Conservation (phyloP, 2,888 invertebrate species). For the Arctia plantaginis region DNA sequence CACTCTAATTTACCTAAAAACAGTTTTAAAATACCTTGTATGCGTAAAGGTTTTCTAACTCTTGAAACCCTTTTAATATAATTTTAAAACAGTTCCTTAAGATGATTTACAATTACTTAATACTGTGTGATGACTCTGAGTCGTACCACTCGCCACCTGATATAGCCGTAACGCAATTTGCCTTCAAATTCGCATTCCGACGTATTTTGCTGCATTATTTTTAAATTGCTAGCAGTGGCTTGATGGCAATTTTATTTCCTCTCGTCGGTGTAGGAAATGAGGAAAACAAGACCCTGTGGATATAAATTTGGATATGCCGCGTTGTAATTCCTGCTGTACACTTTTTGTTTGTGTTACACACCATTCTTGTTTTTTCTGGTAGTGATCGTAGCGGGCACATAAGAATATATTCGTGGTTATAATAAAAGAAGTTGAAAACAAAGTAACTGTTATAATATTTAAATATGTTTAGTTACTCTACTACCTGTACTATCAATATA, state of each 20-base stretch:
- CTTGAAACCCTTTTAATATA: not conserved
- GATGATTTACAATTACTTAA: slow-evolving; percentile 1
- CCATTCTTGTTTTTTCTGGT: slow-evolving; percentile 54
- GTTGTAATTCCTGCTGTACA: slow-evolving; percentile 48
- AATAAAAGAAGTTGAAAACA: too few relatives aligned
- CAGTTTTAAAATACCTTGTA: not conserved
- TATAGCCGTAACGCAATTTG: slow-evolving; percentile 70
- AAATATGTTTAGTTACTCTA: too few relatives aligned
- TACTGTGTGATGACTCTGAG: slow-evolving; percentile 8
- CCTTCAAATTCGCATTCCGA: slow-evolving; percentile 72
- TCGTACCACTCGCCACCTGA: slow-evolving; percentile 60
- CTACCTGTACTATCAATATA: not conserved
- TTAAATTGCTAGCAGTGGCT: slow-evolving; percentile 80
- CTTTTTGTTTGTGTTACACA: slow-evolving; percentile 46
- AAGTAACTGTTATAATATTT: too few relatives aligned
- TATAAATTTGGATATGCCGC: slow-evolving; percentile 69
- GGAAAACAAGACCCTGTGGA: slow-evolving; percentile 74
- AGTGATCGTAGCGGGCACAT: slow-evolving; percentile 25
- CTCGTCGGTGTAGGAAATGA: slow-evolving; percentile 75
- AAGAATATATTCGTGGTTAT: not conserved
- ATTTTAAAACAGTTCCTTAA: not conserved
- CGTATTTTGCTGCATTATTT: slow-evolving; percentile 82
- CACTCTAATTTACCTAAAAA: too few relatives aligned
- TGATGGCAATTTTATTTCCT: slow-evolving; percentile 84
- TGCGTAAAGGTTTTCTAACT: not conserved